phyloP scores from a whole-genome alignment of 2,888 invertebrate species.

The Lasioglossum leucozonium region DNA sequence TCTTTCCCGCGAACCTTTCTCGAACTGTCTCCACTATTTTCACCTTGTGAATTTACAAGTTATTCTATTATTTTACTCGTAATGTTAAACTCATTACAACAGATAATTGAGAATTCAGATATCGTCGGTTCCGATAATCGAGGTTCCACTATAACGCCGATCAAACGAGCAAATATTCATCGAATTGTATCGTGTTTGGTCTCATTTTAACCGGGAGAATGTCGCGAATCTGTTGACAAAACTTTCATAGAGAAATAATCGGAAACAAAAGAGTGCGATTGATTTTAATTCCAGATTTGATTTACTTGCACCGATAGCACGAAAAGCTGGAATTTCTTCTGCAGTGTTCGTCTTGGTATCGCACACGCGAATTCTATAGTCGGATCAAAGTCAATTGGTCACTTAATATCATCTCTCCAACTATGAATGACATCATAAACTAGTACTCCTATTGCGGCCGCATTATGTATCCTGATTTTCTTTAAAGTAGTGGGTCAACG shows the following conservation, averaged over 20 bases:
- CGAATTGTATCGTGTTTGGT: neutral
- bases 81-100: neutral
- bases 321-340: neutral
- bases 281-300: neutral
- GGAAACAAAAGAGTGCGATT: neutral
- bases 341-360: no score
- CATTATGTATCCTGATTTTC: constrained; percentile 14
- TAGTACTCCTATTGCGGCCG: neutral
- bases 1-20: constrained; percentile 16
- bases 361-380: constrained; percentile 15
- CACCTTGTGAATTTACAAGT: neutral
- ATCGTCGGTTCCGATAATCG: neutral
- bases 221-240: neutral
- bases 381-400: constrained; percentile 18
- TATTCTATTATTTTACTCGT: neutral
- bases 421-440: constrained; percentile 5
- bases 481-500: constrained; percentile 13
- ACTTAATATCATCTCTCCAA: constrained; percentile 11
- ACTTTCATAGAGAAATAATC: neutral
- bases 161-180: neutral
- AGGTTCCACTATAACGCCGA: neutral
- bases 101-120: neutral
- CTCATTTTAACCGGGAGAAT: neutral
- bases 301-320: neutral
- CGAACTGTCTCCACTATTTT: constrained; percentile 9